Percentiles rank a stretch among this genome's conserved stretches.
Evolutionary conservation across 2,113 vertebrate genomes (phyloP).

Genomic region (Anser cygnoides): DNA sequence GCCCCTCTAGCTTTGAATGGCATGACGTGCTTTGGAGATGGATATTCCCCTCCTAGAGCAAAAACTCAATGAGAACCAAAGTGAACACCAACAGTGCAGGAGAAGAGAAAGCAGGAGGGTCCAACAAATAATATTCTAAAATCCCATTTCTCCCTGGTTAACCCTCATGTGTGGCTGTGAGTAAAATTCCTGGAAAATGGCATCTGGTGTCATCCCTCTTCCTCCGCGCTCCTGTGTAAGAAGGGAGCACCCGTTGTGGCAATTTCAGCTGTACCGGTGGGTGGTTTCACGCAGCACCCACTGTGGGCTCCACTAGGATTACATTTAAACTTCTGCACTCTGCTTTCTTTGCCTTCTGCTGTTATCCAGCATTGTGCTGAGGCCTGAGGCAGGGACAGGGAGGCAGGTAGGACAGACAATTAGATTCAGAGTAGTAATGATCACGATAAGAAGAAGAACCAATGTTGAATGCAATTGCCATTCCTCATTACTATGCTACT

Average conservation of each 20-base stretch:
- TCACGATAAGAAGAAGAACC: neutral
- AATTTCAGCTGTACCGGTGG: neutral
- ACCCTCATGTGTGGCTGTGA: neutral
- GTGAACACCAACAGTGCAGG: neutral
- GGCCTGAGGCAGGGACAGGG: neutral
- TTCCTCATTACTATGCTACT: slow-evolving; percentile 57
- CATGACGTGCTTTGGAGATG: neutral
- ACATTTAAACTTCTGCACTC: neutral
- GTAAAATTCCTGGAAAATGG: neutral
- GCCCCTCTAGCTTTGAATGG: neutral
- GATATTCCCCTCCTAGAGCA: neutral
- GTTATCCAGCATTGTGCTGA: neutral
- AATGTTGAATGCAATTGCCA: neutral
- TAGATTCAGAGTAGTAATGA: neutral
- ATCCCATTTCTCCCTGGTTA: neutral
- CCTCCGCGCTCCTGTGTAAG: neutral
- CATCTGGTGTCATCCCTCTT: neutral
- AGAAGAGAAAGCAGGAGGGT: neutral
- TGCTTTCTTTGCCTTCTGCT: neutral
- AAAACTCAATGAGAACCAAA: neutral
- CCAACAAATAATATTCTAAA: neutral
- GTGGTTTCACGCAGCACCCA: neutral
- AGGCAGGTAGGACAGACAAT: neutral
- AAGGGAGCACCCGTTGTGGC: neutral
- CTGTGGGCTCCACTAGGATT: neutral